Evolutionary conservation across 2,888 invertebrate species (phyloP), one percentile per base, ranked within the genome.

Genomic region (Gymnocheta viridis): DNA sequence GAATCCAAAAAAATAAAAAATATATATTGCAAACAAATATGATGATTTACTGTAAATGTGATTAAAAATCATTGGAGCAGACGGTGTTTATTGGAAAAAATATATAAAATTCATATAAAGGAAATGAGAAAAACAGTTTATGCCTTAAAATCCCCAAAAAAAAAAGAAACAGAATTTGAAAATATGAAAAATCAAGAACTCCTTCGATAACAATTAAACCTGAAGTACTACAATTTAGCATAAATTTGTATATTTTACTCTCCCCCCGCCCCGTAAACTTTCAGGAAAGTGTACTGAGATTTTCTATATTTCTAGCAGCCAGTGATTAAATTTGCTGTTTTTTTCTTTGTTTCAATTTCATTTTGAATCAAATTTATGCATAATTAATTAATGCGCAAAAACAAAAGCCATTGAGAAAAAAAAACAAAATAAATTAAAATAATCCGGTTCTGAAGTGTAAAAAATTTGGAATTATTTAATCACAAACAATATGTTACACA

Each of bases 11-110:
- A 14, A 0, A 41, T 49, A 17, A 35, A 49, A 35, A 17, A 19
- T 22, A 38, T 19, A 27, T 14, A 67, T 14, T 6, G 19, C 32
- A 51, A 70, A 54, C 51, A 69, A 70, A 70, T 32, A 35, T 44
- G 62, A 62, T 70, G 70, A 79, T 79, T 64, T 64, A 64, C 54
- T 64, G 70, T 64, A 70, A 79, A 79, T 79, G 54, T 72, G 79
- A 79, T 79, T 79, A 72, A 79, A 70, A 72, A 64, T 72, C 70
- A 70, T 72, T 70, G 44, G 32, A 54, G 62, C 79, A 70, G 70
- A 70, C 54, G 35, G 58, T 49, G 54, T 56, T 54, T 62, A 38
- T 24, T n/a, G 17, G 19, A 2, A 56, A 56, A 70, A 69, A 32
- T 2, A 2, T 35, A 27, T 29, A 5, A 66, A 19, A 29, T 19